These are phyloP conservation scores for Poeciliopsis infans DNA, from an alignment of 2,797 vertebrate species.

Conservation along the genomic window DNA sequence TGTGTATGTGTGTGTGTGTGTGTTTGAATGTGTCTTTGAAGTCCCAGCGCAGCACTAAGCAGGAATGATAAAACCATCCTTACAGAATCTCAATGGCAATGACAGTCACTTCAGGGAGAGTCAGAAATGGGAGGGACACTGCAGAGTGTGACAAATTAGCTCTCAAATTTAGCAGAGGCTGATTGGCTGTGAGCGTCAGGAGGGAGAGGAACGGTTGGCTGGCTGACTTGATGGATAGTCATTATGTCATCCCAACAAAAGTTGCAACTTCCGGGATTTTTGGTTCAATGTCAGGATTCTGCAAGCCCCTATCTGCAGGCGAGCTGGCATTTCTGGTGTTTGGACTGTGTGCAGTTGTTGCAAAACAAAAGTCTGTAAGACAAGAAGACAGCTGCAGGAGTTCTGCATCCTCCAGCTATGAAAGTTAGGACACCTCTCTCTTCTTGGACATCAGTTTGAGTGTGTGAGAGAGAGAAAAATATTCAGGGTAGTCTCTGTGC, in stretches of 20 bases:
- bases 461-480: slow-evolving; percentile 34
- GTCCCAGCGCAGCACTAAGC: slow-evolving; percentile 65
- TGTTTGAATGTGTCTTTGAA: slow-evolving; percentile 16
- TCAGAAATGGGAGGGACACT: slow-evolving; percentile 59
- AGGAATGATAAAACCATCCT: slow-evolving; percentile 76
- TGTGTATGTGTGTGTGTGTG: slow-evolving; percentile 16
- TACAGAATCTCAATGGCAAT: slow-evolving; percentile 65
- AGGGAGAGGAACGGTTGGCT: slow-evolving; percentile 60
- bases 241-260: slow-evolving; percentile 72
- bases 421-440: slow-evolving; percentile 17
- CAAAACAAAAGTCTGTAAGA: slow-evolving; percentile 5
- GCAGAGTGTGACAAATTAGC: slow-evolving; percentile 76
- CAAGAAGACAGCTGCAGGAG: slow-evolving; percentile 17
- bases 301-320: neutral
- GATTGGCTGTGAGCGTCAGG: slow-evolving; percentile 64
- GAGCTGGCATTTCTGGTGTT: neutral
- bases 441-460: slow-evolving; percentile 28
- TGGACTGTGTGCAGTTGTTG: neutral
- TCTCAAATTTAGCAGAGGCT: slow-evolving; percentile 47
- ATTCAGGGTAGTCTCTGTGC: slow-evolving; percentile 58
- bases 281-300: slow-evolving; percentile 21
- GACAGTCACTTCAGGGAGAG: slow-evolving; percentile 65
- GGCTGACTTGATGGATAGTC: slow-evolving; percentile 71
- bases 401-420: slow-evolving; percentile 7
- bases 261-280: slow-evolving; percentile 68